Conservation (phyloP, 2,888 invertebrate species). For the Miltochrista miniata region DNA sequence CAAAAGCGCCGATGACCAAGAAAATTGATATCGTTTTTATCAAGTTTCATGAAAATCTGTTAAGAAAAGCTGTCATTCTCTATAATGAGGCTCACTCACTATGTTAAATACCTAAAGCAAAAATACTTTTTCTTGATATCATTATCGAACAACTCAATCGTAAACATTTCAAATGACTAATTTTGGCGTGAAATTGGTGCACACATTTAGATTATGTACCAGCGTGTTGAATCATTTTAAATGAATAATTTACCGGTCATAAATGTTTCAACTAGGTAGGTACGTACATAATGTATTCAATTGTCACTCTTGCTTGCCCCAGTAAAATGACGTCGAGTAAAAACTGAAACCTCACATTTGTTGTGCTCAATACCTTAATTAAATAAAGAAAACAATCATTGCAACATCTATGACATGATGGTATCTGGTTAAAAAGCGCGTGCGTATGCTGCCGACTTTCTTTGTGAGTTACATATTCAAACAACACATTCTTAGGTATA, state of each 20-base stretch:
- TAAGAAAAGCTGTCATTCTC: too few relatives aligned
- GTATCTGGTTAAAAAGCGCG: slow-evolving; percentile 5
- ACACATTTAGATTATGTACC: not conserved
- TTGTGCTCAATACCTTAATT: slow-evolving; percentile 16
- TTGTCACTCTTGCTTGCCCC: slow-evolving; percentile 34
- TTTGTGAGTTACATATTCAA: not conserved
- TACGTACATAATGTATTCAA: slow-evolving; percentile 8
- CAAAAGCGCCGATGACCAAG: too few relatives aligned
- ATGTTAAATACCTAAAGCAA: too few relatives aligned
- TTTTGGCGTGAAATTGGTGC: slow-evolving; percentile 1
- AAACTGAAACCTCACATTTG: slow-evolving; percentile 24
- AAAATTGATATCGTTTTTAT: too few relatives aligned
- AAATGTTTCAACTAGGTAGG: slow-evolving; percentile 35
- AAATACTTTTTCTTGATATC: not conserved
- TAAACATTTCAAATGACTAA: slow-evolving; percentile 11
- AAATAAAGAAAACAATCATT: slow-evolving; percentile 12
- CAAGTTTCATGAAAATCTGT: too few relatives aligned
- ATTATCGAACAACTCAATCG: not conserved
- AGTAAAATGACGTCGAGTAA: slow-evolving; percentile 23
- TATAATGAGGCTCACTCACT: too few relatives aligned
- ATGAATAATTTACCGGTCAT: slow-evolving; percentile 21
- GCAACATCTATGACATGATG: slow-evolving; percentile 4
- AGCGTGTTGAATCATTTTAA: slow-evolving; percentile 26
- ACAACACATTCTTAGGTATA: not conserved
- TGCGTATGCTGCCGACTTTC: slow-evolving; percentile 10